Base-by-base conservation (phyloP, 2,113 vertebrate species). In the Menidia beryllina region DNA sequence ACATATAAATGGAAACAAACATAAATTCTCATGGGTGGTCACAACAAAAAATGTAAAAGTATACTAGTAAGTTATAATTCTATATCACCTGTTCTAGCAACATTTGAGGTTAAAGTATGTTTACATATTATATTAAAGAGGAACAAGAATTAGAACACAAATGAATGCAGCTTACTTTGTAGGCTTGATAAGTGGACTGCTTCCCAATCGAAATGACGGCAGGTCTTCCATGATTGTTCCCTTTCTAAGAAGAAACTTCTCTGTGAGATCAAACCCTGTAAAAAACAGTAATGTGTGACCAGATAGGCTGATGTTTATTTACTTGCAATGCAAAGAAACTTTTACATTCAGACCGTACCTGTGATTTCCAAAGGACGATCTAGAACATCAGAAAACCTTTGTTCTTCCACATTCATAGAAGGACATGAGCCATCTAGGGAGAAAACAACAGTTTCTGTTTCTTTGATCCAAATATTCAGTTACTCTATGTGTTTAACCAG, bases 251-350 rank as follows among this genome's bases (percentile, higher is more conserved):
- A 96, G 94, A 93, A 99, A 99, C 45, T 90, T 95, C 82, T 97
- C 95, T 59, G 95, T 94, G 76, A 99, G 92, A 90, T 99, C 96
- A 89, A 96, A 97, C 62, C 98, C 98, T 99, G 89, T 20, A 19
- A 86, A 93, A 82, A 82, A 68, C 57, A 77, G 25, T 9, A 72
- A 12, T 79, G 26, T 0, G 45, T 26, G 56, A 68, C 3, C 8
- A 27, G 3, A 61, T 58, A 43, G 30, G 19, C 2, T 3, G 19
- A 7, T 13, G 27, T 7, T 8, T 15, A 53, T 1, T 45, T 45
- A 11, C 30, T 64, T 13, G 27, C 12, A 50, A 21, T 7, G 25
- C 41, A 58, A 55, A 60, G 21, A 10, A 34, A 7, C 3, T 23
- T 4, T 30, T 9, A 11, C 0, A n/a, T 20, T 25, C 12, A 30